Evolutionary conservation across 92 coral and sea anemone genomes (phyloP), one percentile per base, ranked within the genome.

Genomic region (Nematostella vectensis): DNA sequence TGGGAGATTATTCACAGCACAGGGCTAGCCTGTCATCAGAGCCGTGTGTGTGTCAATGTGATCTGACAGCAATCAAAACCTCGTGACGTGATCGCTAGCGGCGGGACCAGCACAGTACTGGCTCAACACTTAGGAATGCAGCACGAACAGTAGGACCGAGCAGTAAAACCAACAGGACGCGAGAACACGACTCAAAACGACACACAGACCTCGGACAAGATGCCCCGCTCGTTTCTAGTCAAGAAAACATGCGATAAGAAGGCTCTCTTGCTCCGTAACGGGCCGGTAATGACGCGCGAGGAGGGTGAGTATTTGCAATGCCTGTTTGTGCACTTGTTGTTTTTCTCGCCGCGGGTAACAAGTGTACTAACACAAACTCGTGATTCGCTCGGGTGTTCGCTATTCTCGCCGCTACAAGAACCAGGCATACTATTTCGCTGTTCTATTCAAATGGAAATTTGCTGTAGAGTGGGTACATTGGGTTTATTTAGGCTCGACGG

Each of bases 201-300:
- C 25, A 9, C 22, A 29, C 23, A 40, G 1, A 21, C 12, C 17
- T 25, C 11, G 16, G 0, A 24, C 23, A 85, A 80, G 36, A 85
- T 85, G 95, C 95, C 95, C 49, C 69, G 85, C 57, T 88, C 95
- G 45, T 85, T 85, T 52, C 59, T 85, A 21, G 88, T 85, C 24
- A 85, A 85, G 78, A 80, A 85, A 58, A 85, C 51, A 27, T 47
- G 56, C 3, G 95, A 80, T 9, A 80, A 72, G 57, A 71, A 72
- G 68, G 59, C 57, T 25, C 61, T 61, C 27, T 56, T 80, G 49
- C 71, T 49, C 42, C 54, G 72, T 6, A 66, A 45, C 29, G 20
- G 21, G 25, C 29, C 72, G 24, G 62, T 27, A 30, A 44, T 15
- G 9, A 28, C 50, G 9, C 48, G 38, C 11, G 67, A 68, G 26